A percentile compares a stretch with the other conserved stretches of the same genome.
phyloP scores from a whole-genome alignment of 2,888 invertebrate genomes.

The Hydropsyche betteni region DNA sequence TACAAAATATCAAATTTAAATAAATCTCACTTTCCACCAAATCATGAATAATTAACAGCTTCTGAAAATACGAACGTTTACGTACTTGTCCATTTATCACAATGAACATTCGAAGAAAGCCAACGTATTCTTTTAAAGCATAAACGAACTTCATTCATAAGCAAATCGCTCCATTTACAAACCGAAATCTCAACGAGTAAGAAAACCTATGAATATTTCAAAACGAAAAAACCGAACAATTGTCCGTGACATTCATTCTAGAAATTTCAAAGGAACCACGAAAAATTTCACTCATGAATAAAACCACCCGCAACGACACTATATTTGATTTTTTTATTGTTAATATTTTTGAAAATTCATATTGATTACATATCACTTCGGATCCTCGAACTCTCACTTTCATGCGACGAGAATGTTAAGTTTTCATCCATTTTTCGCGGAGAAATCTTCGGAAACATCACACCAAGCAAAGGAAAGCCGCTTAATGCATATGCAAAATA shows the following conservation, averaged over 20 bases:
- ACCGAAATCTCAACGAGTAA: neutral
- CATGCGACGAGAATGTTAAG: too few relatives aligned
- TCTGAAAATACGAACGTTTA: too few relatives aligned
- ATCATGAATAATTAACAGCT: too few relatives aligned
- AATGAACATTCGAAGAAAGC: neutral
- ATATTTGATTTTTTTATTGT: neutral
- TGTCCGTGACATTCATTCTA: constrained; percentile 38
- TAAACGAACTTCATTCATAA: neutral
- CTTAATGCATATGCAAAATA: too few relatives aligned
- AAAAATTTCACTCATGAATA: constrained; percentile 26
- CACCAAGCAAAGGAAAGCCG: too few relatives aligned
- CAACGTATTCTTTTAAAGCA: neutral
- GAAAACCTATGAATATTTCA: constrained; percentile 29
- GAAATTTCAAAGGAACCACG: neutral
- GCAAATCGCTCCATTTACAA: constrained; percentile 1
- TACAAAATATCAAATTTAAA: too few relatives aligned
- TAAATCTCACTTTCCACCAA: too few relatives aligned
- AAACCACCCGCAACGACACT: neutral
- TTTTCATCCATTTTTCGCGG: too few relatives aligned
- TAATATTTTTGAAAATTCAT: neutral
- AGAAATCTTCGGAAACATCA: too few relatives aligned
- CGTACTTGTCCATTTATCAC: too few relatives aligned
- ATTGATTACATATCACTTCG: neutral
- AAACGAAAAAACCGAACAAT: neutral
- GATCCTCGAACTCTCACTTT: too few relatives aligned